Conservation (phyloP, 2,888 invertebrate genomes). For the Cetonia aurata region DNA sequence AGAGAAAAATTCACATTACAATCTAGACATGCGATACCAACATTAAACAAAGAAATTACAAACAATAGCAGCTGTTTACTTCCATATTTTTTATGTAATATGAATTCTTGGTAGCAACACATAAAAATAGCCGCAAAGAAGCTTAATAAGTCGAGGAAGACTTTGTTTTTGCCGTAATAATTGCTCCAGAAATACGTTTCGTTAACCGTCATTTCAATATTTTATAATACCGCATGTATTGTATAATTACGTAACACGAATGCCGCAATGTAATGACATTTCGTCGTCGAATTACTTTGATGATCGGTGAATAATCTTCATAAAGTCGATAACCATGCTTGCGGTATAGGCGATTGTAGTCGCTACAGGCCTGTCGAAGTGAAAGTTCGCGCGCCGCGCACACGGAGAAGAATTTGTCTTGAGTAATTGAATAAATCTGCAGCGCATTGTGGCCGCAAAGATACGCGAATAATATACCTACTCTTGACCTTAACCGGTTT, state of each 20-base stretch:
- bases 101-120: constrained; percentile 2
- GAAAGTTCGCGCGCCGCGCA: constrained; percentile 8
- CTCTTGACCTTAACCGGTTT: constrained; percentile 31
- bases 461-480: constrained; percentile 13
- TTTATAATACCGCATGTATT: no score
- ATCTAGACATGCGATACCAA: constrained; percentile 21
- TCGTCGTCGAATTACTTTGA: constrained; percentile 18
- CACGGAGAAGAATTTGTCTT: constrained; percentile 15
- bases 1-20: constrained; percentile 13
- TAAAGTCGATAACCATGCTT: background rate
- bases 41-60: constrained; percentile 27
- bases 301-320: constrained; percentile 9
- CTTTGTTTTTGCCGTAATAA: no score
- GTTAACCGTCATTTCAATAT: no score
- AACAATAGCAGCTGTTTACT: constrained; percentile 9
- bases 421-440: constrained; percentile 32
- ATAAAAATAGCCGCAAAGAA: no score
- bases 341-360: constrained; percentile 14
- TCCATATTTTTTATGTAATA: constrained; percentile 11
- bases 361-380: background rate
- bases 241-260: background rate
- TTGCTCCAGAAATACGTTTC: no score
- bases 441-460: background rate
- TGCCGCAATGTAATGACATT: constrained; percentile 17
- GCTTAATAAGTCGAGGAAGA: no score